Base-by-base conservation (phyloP, 2,797 vertebrate species). In the Coccyzus lansbergi region DNA sequence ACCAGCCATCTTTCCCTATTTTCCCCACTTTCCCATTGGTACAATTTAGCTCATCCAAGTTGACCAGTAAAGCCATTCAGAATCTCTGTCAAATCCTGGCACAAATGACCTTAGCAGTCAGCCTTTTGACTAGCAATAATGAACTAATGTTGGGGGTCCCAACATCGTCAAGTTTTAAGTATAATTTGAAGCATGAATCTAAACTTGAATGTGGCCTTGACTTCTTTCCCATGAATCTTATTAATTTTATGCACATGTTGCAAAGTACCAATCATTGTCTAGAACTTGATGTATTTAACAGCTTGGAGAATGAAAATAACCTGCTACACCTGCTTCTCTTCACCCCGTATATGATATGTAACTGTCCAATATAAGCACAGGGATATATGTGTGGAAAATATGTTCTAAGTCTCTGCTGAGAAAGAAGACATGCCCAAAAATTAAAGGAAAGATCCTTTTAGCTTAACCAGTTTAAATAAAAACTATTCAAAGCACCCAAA, bases 21-120 rank as follows among this genome's bases (percentile, higher is more conserved):
- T 72, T 6, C 8, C 15, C 0, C 0, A 1, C 19, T 52, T 69
- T 70, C 18, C 21, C 4, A 48, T n/a, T 0, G 0, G 16, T 46
- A 33, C 6, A 49, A 14, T 84, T 81, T 40, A 3, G 11, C 46
- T 84, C 25, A 49, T 76, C 36, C 33, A 63, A 74, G 31, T 21
- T 58, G 48, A 14, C 7, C 75, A 63, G 31, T 17, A 56, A 82
- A n/a, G 48, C 76, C 49, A 1, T 28, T 42, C 2, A 12, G 34
- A 44, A 70, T 7, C 9, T 91, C 44, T 62, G 21, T 40, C 48
- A 75, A 8, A 55, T 64, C 36, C 63, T 80, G 53, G 53, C 44
- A 85, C 44, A 42, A 72, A 60, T 10, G 4, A 16, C 36, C 36
- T 92, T 58, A 42, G 16, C 36, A 53, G 6, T 28, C 62, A 53